Base-by-base conservation (phyloP, 30 jellyfish, hydroid and myxozoan genomes). In the Pseudorhiza aurosa region DNA sequence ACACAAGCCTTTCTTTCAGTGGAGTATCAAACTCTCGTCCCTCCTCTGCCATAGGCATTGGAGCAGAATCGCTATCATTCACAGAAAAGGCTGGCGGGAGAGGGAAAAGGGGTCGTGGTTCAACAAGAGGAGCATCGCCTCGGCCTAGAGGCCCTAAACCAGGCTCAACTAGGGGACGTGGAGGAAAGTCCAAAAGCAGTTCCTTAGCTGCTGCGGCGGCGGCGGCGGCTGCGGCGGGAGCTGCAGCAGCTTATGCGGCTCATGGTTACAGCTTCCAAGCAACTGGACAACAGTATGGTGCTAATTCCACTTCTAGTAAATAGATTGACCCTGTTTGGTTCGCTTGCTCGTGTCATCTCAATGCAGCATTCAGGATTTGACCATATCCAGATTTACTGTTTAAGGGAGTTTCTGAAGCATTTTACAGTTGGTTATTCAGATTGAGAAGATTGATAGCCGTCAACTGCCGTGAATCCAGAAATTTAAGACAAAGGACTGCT, bases 221-320 rank as follows among this genome's bases (percentile, higher is more conserved):
- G 11, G 98, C 98, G 5, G 98, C 97, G 30, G 98, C 96, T 28
- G 96, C 96, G 17, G 98, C 98, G 1, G 98, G 95, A 2, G 87
- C 96, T 12, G 98, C 96, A 2, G 98, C 98, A 21, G 98, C 98
- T 21, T 92, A 92, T 72, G 98, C 98, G 4, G 96, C 96, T 0
- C 88, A 92, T 78, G 98, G 98, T 1, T 92, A 70, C 81, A 64
- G 97, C 29, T 84, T 92, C 58, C 96, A 92, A 81, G 96, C 98
- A 29, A 72, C 96, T 1, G 84, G 76, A 25, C 89, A 69, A 11
- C 80, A 63, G 26, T 77, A 37, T 62, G 77, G 82, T 17, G 71
- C 89, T 1, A 77, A 77, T 24, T 77, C 89, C 5, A 77, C 72
- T 42, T 77, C 89, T 3, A 77, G 89, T 45, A 77, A 77, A 60